phyloP scores from a whole-genome alignment of 2,888 invertebrate species.

The Ormyrus labotus region DNA sequence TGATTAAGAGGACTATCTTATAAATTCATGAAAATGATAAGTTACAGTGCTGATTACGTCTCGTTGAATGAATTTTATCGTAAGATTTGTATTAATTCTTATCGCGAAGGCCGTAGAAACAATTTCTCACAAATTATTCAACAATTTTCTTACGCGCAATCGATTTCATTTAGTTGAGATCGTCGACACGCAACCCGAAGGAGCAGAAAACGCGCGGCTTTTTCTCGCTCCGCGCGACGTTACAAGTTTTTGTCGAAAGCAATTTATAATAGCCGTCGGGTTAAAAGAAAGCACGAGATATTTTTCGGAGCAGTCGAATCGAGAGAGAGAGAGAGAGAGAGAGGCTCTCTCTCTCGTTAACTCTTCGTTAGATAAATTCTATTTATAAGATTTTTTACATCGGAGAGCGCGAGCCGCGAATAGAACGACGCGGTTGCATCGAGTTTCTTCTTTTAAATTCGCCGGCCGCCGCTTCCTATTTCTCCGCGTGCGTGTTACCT shows the following conservation, averaged over 20 bases:
- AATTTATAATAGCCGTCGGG: neutral
- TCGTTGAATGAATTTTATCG: too few relatives aligned
- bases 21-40: too few relatives aligned
- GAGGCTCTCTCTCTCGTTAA: slow-evolving; percentile 1
- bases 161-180: too few relatives aligned
- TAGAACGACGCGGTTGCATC: slow-evolving; percentile 31
- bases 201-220: neutral
- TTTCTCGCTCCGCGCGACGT: neutral
- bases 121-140: too few relatives aligned
- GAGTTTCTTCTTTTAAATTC: slow-evolving; percentile 21
- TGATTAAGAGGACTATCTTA: too few relatives aligned
- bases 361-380: slow-evolving; percentile 25
- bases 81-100: too few relatives aligned
- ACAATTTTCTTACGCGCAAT: too few relatives aligned
- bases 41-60: too few relatives aligned
- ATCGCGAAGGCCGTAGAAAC: too few relatives aligned
- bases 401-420: slow-evolving; percentile 11
- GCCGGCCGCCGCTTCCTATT: neutral
- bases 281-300: neutral
- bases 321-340: too few relatives aligned
- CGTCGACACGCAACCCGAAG: neutral
- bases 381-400: slow-evolving; percentile 37
- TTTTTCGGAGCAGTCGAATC: neutral
- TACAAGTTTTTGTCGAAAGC: slow-evolving; percentile 2
- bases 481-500: neutral